Base-by-base conservation (phyloP, 2,888 invertebrate genomes). In the Belgica antarctica region DNA sequence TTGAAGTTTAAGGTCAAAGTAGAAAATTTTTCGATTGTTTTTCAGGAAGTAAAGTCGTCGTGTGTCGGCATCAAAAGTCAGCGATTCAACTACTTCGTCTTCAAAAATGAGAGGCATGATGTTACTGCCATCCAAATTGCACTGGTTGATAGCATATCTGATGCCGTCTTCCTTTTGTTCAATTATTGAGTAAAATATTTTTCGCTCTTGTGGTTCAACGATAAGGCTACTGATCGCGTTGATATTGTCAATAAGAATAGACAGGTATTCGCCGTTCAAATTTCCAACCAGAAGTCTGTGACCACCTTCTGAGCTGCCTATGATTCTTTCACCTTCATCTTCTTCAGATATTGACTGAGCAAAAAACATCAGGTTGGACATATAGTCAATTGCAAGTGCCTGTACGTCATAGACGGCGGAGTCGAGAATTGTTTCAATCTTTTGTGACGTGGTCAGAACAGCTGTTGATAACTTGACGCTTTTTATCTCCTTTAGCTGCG, bases 301-400 rank as follows among this genome's bases (percentile, higher is more conserved):
- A 25, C 25, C 19, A 22, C 27, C 27, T 4, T 19, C 22, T 5
- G 41, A 41, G 22, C 12, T 52, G 2, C 52, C 5, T 41, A 41
- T 12, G 3, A 3, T 3, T 7, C 19, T 19, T 17, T 52, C 52
- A 5, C 12, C 52, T 4, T 22, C 27, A 12, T n/a, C 36, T 46
- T 65, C 46, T 19, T 59, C 27, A 7, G 59, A 41, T 8, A 61
- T 59, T 41, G 25, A 5, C n/a, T 70, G 70, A 3, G 70, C 36
- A 27, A 70, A 70, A 80, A 89, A 91, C 79, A 92, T 82, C 76
- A 89, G 84, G 59, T 86, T 82, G 15, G 90, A 89, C 71, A 90
- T 84, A 90, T 90, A 91, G 82, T 94, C 93, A 71, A 94, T 83
- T 36, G 91, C 90, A 76, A 94, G 85, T 1, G 89, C 92, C 73